A percentile compares a stretch with the other conserved stretches of the same genome.
Evolutionary conservation across 2,113 vertebrate genomes (phyloP).

Genomic region (Turdus rufiventris): DNA sequence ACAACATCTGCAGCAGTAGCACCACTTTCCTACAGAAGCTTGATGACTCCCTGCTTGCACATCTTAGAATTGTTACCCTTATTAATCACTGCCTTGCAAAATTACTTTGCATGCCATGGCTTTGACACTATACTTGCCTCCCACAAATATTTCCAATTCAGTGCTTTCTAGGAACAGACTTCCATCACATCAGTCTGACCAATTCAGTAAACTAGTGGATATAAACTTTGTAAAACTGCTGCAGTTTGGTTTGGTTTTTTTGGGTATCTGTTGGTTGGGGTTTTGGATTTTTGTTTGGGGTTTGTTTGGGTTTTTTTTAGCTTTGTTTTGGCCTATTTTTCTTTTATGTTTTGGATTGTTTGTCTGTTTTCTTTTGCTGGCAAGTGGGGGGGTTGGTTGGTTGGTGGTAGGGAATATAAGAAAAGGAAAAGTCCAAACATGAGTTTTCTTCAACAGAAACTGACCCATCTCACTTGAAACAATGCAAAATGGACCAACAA

Average conservation of each 20-base stretch:
- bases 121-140: background rate
- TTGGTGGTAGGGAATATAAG: background rate
- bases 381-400: background rate
- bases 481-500: background rate
- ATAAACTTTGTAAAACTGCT: background rate
- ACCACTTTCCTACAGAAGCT: background rate
- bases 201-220: background rate
- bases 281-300: background rate
- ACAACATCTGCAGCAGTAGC: background rate
- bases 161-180: background rate
- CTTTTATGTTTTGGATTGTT: background rate
- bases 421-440: background rate
- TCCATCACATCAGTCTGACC: background rate
- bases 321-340: background rate
- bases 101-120: background rate
- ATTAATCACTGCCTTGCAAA: background rate
- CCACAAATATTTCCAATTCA: background rate
- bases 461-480: background rate
- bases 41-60: background rate
- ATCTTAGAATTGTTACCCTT: background rate
- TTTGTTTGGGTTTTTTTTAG: background rate
- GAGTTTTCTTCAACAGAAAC: background rate
- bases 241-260: background rate
- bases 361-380: background rate
- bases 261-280: background rate